phyloP scores from a whole-genome alignment of 2,113 vertebrate species.

The Dendrocopos noguchii region DNA sequence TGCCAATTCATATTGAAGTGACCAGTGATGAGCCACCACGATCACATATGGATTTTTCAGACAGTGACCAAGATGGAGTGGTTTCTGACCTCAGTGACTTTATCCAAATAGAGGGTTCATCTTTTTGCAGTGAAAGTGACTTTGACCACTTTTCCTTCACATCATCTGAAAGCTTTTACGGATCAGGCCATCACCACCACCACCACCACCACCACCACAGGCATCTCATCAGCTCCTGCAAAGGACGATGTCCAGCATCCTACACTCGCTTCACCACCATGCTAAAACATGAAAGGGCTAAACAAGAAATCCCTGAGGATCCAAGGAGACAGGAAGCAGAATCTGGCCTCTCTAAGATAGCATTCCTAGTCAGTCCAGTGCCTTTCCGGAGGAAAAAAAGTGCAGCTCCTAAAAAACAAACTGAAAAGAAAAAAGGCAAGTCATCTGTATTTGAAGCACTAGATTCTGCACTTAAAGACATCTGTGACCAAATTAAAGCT shows the following conservation, averaged over 20 bases:
- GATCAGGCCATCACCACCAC: conserved; percentile 86
- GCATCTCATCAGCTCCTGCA: conserved; percentile 93
- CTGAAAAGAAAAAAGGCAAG: conserved; percentile 85
- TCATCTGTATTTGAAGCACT: conserved; percentile 92
- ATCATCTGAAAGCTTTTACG: conserved; percentile 92
- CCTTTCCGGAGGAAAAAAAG: conserved; percentile 97
- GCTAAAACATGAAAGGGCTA: conserved; percentile 92
- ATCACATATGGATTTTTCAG: conserved; percentile 84
- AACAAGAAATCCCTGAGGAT: conserved; percentile 81
- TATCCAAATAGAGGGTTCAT: conserved; percentile 93
- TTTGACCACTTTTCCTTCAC: conserved; percentile 95
- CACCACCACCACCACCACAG: conserved; percentile 85
- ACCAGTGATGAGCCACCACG: conserved; percentile 79
- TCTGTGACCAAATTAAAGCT: conserved; percentile 95
- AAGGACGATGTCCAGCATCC: conserved; percentile 93
- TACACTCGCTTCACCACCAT: conserved; percentile 97
- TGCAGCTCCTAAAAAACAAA: conserved; percentile 82
- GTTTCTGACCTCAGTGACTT: conserved; percentile 93
- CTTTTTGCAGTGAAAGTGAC: conserved; percentile 96
- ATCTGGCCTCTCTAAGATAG: conserved; percentile 93
- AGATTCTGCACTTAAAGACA: conserved; percentile 93
- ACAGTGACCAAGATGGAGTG: conserved; percentile 91
- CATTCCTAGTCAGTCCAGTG: conserved; percentile 97
- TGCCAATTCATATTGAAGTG: conserved; percentile 87
- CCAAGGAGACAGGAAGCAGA: conserved; percentile 83